Percentiles rank a stretch among this genome's conserved stretches.
Conservation (phyloP, 2,113 vertebrate genomes). For the Notechis scutatus region DNA sequence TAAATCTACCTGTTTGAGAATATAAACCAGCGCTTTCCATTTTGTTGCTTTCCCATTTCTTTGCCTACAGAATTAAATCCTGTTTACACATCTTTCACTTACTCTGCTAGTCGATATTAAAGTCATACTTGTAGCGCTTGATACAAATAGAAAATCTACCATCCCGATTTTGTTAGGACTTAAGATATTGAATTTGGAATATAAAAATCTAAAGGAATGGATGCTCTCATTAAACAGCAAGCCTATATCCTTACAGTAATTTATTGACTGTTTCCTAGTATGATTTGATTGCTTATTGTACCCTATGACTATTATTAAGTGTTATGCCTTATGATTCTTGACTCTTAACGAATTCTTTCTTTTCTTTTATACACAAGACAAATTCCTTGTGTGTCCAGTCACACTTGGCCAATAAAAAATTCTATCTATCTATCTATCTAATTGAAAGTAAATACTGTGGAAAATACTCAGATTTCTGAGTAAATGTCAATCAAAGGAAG, state of each 20-base stretch:
- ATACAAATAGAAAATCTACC: not conserved
- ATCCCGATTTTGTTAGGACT: not conserved
- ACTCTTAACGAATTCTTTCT: no score
- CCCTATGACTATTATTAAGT: no score
- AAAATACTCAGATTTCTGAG: not conserved
- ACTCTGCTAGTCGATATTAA: no score
- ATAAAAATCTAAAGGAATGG: not conserved
- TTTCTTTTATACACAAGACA: no score
- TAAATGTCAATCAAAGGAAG: not conserved
- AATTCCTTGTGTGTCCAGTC: no score
- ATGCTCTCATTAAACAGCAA: not conserved
- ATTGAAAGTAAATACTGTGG: not conserved
- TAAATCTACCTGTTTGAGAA: not conserved
- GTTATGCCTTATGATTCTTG: no score
- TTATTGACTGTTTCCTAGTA: no score
- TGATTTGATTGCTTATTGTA: no score
- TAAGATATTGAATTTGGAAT: not conserved
- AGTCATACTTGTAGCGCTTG: no score
- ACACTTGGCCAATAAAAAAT: no score
- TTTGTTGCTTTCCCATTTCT: not conserved
- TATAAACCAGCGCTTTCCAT: not conserved
- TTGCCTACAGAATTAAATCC: not conserved
- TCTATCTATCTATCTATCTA: no score
- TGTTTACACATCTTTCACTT: not conserved
- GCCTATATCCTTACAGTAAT: not conserved